A percentile compares a stretch with the other conserved stretches of the same genome.
These are phyloP conservation scores for Apoda limacodes DNA, from an alignment of 2,888 invertebrate species.

Conservation along the genomic window DNA sequence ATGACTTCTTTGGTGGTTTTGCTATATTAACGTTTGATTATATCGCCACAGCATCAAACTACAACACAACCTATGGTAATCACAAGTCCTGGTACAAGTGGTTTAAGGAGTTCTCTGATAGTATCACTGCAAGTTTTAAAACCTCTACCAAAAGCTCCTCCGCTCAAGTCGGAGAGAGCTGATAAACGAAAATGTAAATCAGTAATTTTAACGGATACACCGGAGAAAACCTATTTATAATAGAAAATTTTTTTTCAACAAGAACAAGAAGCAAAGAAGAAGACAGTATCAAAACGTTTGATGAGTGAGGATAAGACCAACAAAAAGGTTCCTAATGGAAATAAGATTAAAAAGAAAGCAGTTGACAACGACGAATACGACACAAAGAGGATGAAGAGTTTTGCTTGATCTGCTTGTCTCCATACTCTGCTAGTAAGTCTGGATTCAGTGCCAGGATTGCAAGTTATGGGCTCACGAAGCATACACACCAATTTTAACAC, in stretches of 20 bases:
- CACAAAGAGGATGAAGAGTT: no score
- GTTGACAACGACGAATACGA: neutral
- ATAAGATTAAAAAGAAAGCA: slow-evolving; percentile 1
- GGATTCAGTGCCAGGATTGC: no score
- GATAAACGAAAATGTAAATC: no score
- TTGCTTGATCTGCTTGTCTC: slow-evolving; percentile 8
- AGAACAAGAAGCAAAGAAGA: slow-evolving; percentile 12
- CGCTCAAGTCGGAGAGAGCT: no score
- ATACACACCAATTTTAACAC: slow-evolving; percentile 12
- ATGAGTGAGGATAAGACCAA: no score
- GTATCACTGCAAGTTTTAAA: no score
- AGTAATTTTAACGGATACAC: no score
- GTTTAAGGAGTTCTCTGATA: slow-evolving; percentile 11
- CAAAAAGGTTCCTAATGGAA: neutral
- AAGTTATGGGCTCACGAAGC: slow-evolving; percentile 9
- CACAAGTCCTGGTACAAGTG: slow-evolving; percentile 12
- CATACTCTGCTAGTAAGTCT: slow-evolving; percentile 10
- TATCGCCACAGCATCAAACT: slow-evolving; percentile 12
- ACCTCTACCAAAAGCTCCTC: no score
- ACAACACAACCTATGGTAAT: slow-evolving; percentile 9
- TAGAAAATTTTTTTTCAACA: slow-evolving; percentile 16
- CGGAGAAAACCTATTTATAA: no score
- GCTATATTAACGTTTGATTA: no score
- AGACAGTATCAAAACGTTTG: slow-evolving; percentile 8
- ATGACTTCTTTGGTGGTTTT: no score